Evolutionary conservation across 2,888 invertebrate species (phyloP).

Genomic region (Dasysyrphus albostriatus): DNA sequence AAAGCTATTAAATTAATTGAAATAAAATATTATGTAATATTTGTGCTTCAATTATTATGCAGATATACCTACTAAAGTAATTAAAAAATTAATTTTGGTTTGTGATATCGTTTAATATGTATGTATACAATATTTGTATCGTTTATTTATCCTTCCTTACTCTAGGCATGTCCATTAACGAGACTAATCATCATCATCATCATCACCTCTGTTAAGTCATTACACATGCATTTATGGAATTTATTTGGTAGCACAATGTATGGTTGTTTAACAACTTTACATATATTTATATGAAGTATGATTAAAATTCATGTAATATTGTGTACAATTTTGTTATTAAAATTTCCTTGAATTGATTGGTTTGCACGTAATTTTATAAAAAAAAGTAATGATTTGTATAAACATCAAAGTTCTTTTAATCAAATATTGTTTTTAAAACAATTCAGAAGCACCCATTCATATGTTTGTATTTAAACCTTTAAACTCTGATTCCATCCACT

Average conservation of each 20-base stretch:
- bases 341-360: too few relatives aligned
- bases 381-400: too few relatives aligned
- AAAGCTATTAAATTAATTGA: slow-evolving; percentile 59
- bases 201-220: slow-evolving; percentile 16
- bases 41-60: slow-evolving; percentile 36
- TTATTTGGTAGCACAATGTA: too few relatives aligned
- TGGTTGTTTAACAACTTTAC: background rate
- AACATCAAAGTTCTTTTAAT: too few relatives aligned
- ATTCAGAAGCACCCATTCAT: too few relatives aligned
- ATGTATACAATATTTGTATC: background rate
- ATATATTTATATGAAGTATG: background rate
- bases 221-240: slow-evolving; percentile 9
- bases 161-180: slow-evolving; percentile 4
- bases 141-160: background rate
- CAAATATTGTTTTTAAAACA: too few relatives aligned
- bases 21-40: slow-evolving; percentile 60
- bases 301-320: background rate
- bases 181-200: background rate
- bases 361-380: too few relatives aligned
- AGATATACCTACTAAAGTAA: slow-evolving; percentile 28
- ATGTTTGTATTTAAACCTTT: too few relatives aligned
- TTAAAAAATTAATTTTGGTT: slow-evolving; percentile 46
- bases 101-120: slow-evolving; percentile 20
- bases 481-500: background rate
- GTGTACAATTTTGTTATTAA: background rate